phyloP scores from a whole-genome alignment of 2,797 vertebrate species.

The Pipistrellus kuhlii region DNA sequence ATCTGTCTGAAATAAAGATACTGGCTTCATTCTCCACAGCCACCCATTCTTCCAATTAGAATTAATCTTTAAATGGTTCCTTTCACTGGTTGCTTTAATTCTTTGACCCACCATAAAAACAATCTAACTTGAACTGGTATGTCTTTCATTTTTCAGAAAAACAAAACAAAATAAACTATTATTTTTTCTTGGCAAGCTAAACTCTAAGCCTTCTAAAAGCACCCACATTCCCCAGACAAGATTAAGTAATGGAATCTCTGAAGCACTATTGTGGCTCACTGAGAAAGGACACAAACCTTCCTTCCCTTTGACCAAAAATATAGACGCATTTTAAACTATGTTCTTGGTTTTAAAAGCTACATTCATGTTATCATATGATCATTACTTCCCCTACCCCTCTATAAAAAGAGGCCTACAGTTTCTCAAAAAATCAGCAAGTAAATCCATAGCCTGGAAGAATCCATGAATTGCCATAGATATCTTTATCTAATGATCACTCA shows the following conservation, averaged over 20 bases:
- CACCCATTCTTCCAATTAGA: not conserved
- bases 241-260: not conserved
- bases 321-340: not conserved
- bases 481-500: not conserved
- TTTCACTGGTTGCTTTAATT: not conserved
- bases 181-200: not conserved
- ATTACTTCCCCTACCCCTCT: not conserved
- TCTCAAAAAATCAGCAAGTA: slow-evolving; percentile 21
- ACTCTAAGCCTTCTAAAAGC: not conserved
- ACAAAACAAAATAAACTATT: not conserved
- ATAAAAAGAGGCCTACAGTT: not conserved
- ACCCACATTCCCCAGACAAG: not conserved
- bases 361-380: not conserved
- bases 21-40: not conserved
- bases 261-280: not conserved
- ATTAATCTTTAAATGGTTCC: not conserved
- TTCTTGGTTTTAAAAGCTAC: not conserved
- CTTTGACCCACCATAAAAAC: not conserved
- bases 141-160: not conserved
- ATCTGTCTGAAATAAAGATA: not conserved
- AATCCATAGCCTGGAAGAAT: not conserved
- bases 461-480: not conserved
- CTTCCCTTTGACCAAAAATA: not conserved
- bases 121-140: accelerated
- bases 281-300: not conserved